A percentile compares a stretch with the other conserved stretches of the same genome.
phyloP scores from a whole-genome alignment of 2,888 invertebrate genomes.

The Agrochola litura region DNA sequence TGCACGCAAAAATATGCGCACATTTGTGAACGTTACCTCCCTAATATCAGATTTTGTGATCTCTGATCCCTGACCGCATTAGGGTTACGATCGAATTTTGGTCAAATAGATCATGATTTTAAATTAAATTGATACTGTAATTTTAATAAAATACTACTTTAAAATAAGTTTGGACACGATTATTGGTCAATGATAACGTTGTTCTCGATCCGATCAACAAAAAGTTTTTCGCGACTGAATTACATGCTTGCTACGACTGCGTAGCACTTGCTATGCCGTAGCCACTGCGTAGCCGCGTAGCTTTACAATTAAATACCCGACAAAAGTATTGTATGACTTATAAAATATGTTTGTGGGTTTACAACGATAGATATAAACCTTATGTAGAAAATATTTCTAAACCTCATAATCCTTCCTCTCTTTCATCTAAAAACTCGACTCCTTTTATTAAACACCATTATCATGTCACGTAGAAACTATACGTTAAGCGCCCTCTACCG shows the following conservation, averaged over 20 bases:
- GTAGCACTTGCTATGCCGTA: slow-evolving; percentile 49
- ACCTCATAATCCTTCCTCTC: slow-evolving; percentile 3
- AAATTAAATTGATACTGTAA: not conserved
- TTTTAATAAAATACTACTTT: not conserved
- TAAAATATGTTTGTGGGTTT: not conserved
- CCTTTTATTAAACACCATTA: slow-evolving; percentile 78
- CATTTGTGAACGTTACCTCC: slow-evolving; percentile 26
- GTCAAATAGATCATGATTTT: not conserved
- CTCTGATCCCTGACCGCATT: slow-evolving; percentile 39
- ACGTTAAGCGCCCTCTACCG: slow-evolving; percentile 73
- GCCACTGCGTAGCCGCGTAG: slow-evolving; percentile 1
- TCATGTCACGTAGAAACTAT: slow-evolving; percentile 77
- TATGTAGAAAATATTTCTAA: slow-evolving; percentile 8
- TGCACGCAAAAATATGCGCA: slow-evolving; percentile 50
- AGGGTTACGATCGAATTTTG: not conserved
- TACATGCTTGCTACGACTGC: not conserved
- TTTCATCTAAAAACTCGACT: slow-evolving; percentile 57
- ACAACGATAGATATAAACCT: not conserved
- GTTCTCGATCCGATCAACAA: not conserved
- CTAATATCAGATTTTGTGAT: slow-evolving; percentile 44
- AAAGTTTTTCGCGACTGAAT: not conserved
- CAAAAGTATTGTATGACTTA: not conserved
- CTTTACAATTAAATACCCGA: not conserved
- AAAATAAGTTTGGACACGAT: not conserved
- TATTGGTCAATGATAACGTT: not conserved